phyloP scores from a whole-genome alignment of 2,113 vertebrate genomes.

The Rhineura floridana region DNA sequence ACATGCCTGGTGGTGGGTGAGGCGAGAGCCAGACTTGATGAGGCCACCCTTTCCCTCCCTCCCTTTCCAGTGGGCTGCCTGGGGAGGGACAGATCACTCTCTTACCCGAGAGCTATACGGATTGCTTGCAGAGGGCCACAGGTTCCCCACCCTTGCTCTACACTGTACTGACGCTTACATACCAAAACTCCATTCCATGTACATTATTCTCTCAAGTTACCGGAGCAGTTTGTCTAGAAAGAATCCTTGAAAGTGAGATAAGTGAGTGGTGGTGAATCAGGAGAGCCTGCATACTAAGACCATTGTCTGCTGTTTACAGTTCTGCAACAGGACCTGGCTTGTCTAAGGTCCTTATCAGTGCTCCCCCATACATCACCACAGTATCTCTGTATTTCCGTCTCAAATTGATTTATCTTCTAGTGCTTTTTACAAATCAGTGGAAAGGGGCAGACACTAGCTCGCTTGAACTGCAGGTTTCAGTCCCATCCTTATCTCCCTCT shows the following conservation, averaged over 20 bases:
- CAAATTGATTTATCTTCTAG: conserved; percentile 15
- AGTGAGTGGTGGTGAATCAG: background rate
- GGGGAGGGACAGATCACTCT: background rate
- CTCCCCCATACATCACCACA: background rate
- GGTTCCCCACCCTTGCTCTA: too few relatives aligned
- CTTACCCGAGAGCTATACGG: background rate
- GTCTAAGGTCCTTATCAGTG: background rate
- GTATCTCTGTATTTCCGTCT: background rate
- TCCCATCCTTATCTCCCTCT: background rate
- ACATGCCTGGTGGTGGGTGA: background rate
- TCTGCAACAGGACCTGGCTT: background rate
- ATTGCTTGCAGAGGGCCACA: background rate
- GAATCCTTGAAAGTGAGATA: background rate
- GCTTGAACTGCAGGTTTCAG: background rate
- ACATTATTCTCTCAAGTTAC: background rate
- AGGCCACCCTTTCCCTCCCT: background rate
- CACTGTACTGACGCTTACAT: too few relatives aligned
- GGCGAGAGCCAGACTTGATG: too few relatives aligned
- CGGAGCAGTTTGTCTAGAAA: conserved; percentile 16
- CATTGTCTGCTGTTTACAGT: background rate
- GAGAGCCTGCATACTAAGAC: background rate
- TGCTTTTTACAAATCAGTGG: background rate
- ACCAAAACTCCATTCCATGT: background rate
- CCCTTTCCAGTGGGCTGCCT: background rate
- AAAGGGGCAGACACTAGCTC: background rate